Evolutionary conservation across 2,888 invertebrate genomes (phyloP).

Genomic region (Dicranocentrus wangi): DNA sequence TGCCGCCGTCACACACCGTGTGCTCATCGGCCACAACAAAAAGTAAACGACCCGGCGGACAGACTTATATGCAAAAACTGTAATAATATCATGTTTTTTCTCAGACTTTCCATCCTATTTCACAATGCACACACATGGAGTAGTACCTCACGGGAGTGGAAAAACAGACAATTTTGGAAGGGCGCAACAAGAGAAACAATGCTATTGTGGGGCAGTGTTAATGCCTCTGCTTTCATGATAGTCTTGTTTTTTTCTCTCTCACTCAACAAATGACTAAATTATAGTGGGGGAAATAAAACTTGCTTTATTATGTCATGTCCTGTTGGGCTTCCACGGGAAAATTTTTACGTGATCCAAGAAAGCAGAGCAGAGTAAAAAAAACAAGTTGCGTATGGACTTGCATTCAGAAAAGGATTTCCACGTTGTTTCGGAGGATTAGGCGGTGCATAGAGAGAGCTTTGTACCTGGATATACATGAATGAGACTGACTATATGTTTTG

Average conservation of each 20-base stretch:
- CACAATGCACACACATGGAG: background rate
- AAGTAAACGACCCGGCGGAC: background rate
- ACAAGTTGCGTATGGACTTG: no score
- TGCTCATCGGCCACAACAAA: background rate
- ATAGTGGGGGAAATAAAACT: conserved; percentile 28
- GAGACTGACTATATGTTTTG: no score
- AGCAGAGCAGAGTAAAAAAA: no score
- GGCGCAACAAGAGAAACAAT: background rate
- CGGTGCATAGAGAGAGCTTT: no score
- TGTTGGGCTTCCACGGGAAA: conserved; percentile 2
- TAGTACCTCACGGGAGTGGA: no score
- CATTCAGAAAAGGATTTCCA: no score
- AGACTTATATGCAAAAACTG: background rate
- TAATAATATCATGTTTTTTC: no score
- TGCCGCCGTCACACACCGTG: background rate
- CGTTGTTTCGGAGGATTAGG: no score
- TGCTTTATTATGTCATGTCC: conserved; percentile 32
- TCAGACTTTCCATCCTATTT: background rate
- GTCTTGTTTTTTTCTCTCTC: background rate
- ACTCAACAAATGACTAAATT: conserved; percentile 41
- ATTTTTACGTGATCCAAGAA: conserved; percentile 17
- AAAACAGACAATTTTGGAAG: no score
- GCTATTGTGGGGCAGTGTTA: background rate
- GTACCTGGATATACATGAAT: no score
- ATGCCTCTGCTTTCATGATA: background rate